These are phyloP conservation scores for Cheilosia variabilis DNA, from an alignment of 2,888 invertebrate species.

Conservation along the genomic window DNA sequence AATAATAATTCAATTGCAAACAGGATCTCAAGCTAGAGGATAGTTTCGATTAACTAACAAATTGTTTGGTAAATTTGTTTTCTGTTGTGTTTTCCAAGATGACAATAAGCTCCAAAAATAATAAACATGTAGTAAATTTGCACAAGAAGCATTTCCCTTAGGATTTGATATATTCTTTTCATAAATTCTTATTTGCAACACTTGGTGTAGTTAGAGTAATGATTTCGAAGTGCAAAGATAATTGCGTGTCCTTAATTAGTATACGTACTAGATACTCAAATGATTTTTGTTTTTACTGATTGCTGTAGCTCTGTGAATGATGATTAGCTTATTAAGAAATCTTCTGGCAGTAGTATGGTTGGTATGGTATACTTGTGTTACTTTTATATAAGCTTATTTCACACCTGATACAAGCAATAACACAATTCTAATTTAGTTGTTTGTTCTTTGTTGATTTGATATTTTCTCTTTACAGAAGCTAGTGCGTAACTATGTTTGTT, in stretches of 20 bases:
- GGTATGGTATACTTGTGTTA: slow-evolving; percentile 81
- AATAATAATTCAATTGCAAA: slow-evolving; percentile 42
- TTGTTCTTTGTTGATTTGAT: slow-evolving; percentile 16
- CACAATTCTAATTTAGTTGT: slow-evolving; percentile 50
- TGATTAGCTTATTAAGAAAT: slow-evolving; percentile 83
- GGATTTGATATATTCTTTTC: slow-evolving; percentile 21
- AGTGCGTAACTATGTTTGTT: slow-evolving; percentile 74
- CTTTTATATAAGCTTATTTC: slow-evolving; percentile 68
- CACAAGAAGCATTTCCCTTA: slow-evolving; percentile 23
- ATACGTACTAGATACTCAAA: slow-evolving; percentile 60
- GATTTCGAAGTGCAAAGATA: slow-evolving; percentile 21
- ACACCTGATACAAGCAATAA: slow-evolving; percentile 67
- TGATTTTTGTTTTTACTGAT: slow-evolving; percentile 48
- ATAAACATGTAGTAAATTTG: slow-evolving; percentile 24
- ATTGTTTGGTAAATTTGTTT: slow-evolving; percentile 12
- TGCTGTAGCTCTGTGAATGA: slow-evolving; percentile 71
- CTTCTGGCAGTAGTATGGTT: slow-evolving; percentile 84
- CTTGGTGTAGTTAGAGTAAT: slow-evolving; percentile 29
- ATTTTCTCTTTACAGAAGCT: slow-evolving; percentile 38
- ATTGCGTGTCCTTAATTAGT: slow-evolving; percentile 66
- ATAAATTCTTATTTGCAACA: slow-evolving; percentile 46
- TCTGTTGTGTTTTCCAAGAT: slow-evolving; percentile 10
- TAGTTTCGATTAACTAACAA: not conserved
- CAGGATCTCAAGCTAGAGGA: slow-evolving; percentile 62
- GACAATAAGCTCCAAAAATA: slow-evolving; percentile 59